phyloP scores from a whole-genome alignment of 2,113 vertebrate species.

The Kobus ellipsiprymnus region DNA sequence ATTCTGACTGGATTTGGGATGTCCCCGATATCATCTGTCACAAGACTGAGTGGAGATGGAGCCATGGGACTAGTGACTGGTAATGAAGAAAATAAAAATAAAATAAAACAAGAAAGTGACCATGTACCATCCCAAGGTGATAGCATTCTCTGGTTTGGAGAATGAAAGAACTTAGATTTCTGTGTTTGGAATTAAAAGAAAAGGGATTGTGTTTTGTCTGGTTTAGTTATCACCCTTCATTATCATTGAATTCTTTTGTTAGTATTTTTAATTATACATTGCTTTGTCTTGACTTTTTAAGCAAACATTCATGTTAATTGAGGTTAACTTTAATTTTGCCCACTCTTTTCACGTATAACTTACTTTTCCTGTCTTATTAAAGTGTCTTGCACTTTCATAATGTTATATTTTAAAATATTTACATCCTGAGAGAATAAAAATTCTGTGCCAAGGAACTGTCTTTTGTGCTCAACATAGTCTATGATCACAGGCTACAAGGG shows the following conservation, averaged over 20 bases:
- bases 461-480: not conserved
- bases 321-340: not conserved
- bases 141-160: not conserved
- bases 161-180: not conserved
- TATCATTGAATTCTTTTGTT: not conserved
- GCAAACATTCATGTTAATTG: not conserved
- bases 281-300: not conserved
- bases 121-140: not conserved
- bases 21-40: not conserved
- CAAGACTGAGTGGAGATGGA: not conserved
- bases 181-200: not conserved
- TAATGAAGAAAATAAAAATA: not conserved
- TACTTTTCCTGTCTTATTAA: not conserved
- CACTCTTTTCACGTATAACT: not conserved
- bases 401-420: not conserved
- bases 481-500: not conserved
- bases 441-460: not conserved
- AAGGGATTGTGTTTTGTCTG: not conserved
- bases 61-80: not conserved
- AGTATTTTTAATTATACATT: not conserved
- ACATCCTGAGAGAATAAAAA: not conserved
- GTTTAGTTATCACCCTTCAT: not conserved
- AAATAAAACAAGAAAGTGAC: not conserved
- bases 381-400: not conserved
- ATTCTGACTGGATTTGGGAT: not conserved